A percentile compares a stretch with the other conserved stretches of the same genome.
Conservation (phyloP, 2,888 invertebrate species). For the Catocala nupta region DNA sequence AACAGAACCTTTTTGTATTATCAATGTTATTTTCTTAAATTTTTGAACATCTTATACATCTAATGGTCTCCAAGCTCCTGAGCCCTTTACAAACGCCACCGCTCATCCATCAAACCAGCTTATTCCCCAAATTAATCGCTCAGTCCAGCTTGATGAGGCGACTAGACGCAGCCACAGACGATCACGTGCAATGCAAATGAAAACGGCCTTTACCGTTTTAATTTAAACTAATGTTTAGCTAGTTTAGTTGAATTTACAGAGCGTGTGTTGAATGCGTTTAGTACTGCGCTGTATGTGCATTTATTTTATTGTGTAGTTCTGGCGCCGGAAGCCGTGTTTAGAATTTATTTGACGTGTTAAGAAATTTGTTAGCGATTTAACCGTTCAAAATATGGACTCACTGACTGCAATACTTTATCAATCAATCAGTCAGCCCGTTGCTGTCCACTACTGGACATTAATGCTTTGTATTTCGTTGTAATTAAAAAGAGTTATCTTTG, state of each 20-base stretch:
- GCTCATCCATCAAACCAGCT: conserved; percentile 44
- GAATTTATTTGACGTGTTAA: background rate
- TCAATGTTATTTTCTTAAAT: too few species aligned
- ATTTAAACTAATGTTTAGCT: conserved; percentile 66
- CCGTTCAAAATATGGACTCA: too few species aligned
- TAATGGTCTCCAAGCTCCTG: background rate
- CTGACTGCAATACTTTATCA: too few species aligned
- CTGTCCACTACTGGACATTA: too few species aligned
- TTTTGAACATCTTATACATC: too few species aligned
- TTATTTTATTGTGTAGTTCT: conserved; percentile 10
- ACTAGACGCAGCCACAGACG: conserved; percentile 83
- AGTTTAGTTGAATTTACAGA: conserved; percentile 62
- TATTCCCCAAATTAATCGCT: conserved; percentile 74
- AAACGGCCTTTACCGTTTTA: conserved; percentile 77
- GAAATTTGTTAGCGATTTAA: background rate
- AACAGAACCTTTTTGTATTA: too few species aligned
- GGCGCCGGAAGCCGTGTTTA: background rate
- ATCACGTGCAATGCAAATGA: conserved; percentile 85
- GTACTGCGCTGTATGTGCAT: conserved; percentile 36
- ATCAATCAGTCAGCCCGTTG: too few species aligned
- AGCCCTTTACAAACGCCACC: conserved; percentile 36
- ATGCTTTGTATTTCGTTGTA: too few species aligned
- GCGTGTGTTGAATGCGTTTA: conserved; percentile 42
- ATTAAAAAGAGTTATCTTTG: too few species aligned
- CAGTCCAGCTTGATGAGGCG: conserved; percentile 74